Conservation (phyloP, 1,140 invertebrate genomes). For the Pogonomyrmex barbatus region DNA sequence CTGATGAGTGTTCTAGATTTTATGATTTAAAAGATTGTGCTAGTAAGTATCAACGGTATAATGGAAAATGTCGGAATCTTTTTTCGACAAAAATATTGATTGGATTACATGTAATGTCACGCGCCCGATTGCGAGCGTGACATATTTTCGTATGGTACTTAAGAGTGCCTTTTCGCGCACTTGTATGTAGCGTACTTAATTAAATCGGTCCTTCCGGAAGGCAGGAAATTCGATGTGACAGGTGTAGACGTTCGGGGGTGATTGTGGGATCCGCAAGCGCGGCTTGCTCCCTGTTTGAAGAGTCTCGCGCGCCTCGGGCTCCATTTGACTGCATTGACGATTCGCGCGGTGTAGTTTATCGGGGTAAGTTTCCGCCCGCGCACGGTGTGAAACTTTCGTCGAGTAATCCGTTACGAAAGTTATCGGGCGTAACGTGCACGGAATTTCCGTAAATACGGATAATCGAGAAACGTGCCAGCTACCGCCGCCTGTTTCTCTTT, state of each 20-base stretch:
- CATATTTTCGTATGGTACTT: background rate
- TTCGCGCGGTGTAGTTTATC: slow-evolving; percentile 72
- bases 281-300: slow-evolving; percentile 48
- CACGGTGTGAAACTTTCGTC: slow-evolving; percentile 75
- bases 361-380: slow-evolving; percentile 64
- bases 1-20: background rate
- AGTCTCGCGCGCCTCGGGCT: slow-evolving; percentile 50
- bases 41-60: background rate
- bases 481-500: slow-evolving; percentile 50
- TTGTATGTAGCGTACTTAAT: background rate
- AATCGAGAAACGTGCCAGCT: slow-evolving; percentile 74
- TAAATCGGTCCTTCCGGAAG: background rate
- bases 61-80: background rate
- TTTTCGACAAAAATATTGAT: background rate
- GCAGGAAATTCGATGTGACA: slow-evolving; percentile 14
- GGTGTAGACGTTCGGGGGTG: slow-evolving; percentile 13
- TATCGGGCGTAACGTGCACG: slow-evolving; percentile 81
- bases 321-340: slow-evolving; percentile 76
- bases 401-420: slow-evolving; percentile 81
- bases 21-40: too few species aligned
- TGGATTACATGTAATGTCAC: background rate
- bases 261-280: slow-evolving; percentile 39
- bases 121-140: background rate
- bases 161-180: slow-evolving; percentile 8
- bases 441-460: slow-evolving; percentile 81